Percentiles rank a stretch among this genome's conserved stretches.
These are phyloP conservation scores for Busseola fusca DNA, from an alignment of 2,888 invertebrate genomes.

Conservation along the genomic window DNA sequence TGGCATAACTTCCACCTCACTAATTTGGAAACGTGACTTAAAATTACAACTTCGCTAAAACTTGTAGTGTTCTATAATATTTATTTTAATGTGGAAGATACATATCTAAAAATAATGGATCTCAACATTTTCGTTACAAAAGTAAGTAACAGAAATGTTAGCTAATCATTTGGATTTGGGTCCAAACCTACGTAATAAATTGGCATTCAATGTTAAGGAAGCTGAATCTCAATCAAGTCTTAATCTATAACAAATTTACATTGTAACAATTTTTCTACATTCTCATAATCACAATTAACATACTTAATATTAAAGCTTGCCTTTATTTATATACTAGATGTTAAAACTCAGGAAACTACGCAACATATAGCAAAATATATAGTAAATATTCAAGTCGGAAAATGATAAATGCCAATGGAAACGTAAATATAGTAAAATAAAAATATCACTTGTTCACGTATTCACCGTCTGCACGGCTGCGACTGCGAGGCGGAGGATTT, in stretches of 20 bases:
- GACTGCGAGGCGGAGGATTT: conserved; percentile 56
- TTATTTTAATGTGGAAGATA: conserved; percentile 59
- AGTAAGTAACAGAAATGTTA: conserved; percentile 45
- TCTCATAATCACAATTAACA: conserved; percentile 75
- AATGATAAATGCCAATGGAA: conserved; percentile 79
- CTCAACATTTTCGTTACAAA: conserved; percentile 52
- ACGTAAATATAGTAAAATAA: conserved; percentile 66
- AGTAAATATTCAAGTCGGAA: conserved; percentile 61
- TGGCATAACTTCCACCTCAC: conserved; percentile 63
- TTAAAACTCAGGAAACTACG: conserved; percentile 61
- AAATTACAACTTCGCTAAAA: conserved; percentile 56
- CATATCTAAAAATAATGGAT: conserved; percentile 52
- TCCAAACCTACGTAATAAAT: conserved; percentile 63
- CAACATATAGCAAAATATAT: conserved; percentile 63
- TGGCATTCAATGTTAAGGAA: conserved; percentile 76
- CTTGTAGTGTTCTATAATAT: conserved; percentile 48
- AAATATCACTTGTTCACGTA: conserved; percentile 69
- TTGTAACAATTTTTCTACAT: conserved; percentile 81
- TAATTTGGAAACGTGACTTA: conserved; percentile 60
- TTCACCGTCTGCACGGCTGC: conserved; percentile 57
- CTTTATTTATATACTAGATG: conserved; percentile 71
- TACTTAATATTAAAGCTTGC: conserved; percentile 86
- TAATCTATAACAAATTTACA: conserved; percentile 84
- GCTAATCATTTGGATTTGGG: conserved; percentile 50
- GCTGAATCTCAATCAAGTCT: conserved; percentile 75